Evolutionary conservation across 2,797 vertebrate genomes (phyloP).

Genomic region (Arctocebus calabarensis): DNA sequence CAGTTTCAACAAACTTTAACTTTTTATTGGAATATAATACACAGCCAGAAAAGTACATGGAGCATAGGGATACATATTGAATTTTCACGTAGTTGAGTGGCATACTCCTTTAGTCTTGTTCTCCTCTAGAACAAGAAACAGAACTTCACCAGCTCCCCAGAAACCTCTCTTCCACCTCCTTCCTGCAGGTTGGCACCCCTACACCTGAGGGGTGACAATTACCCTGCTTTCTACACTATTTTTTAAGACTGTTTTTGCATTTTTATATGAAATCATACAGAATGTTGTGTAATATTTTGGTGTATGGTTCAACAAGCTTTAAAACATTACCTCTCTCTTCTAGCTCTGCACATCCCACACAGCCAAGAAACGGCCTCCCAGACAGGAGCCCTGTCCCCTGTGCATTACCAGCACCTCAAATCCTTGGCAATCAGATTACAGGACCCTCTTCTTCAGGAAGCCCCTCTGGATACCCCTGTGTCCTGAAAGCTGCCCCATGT

Average conservation of each 20-base stretch:
- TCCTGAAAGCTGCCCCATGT: neutral
- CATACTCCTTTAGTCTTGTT: rapidly evolving
- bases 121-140: neutral
- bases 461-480: neutral
- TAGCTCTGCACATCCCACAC: rapidly evolving
- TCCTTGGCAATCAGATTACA: neutral
- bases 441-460: neutral
- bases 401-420: rapidly evolving
- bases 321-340: neutral
- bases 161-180: rapidly evolving
- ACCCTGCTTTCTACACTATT: rapidly evolving
- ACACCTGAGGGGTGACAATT: rapidly evolving
- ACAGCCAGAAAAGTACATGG: rapidly evolving
- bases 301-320: neutral
- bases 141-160: rapidly evolving
- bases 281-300: rapidly evolving
- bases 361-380: rapidly evolving
- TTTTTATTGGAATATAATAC: neutral
- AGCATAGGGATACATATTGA: rapidly evolving
- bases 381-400: rapidly evolving
- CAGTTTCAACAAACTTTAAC: neutral
- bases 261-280: neutral
- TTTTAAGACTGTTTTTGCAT: neutral
- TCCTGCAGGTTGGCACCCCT: neutral
- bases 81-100: rapidly evolving